These are phyloP conservation scores for Cotesia typhae DNA, from an alignment of 1,140 invertebrate genomes.

Conservation along the genomic window DNA sequence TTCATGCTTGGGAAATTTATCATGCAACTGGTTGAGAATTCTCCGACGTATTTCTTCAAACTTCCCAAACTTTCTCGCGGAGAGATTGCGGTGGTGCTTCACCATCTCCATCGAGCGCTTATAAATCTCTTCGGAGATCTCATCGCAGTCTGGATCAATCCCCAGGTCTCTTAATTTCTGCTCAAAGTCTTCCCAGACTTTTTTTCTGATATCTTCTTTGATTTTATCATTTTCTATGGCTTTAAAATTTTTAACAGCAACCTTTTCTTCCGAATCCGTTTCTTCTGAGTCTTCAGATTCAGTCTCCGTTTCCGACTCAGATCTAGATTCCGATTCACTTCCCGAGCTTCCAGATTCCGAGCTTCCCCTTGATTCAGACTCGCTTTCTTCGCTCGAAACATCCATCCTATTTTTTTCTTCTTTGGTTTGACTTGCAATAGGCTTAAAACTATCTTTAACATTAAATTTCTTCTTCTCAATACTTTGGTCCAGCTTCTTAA, in stretches of 20 bases:
- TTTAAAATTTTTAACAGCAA: background rate
- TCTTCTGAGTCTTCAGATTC: background rate
- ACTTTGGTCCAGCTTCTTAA: too few relatives aligned
- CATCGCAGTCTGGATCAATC: slow-evolving; percentile 68
- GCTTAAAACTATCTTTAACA: background rate
- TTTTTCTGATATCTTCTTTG: slow-evolving; percentile 43
- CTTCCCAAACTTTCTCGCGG: slow-evolving; percentile 64
- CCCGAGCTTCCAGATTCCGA: slow-evolving; percentile 20
- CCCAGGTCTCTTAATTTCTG: slow-evolving; percentile 65
- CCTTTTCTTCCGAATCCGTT: background rate
- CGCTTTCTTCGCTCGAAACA: background rate
- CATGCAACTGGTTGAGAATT: slow-evolving; percentile 64
- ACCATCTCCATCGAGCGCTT: slow-evolving; percentile 65
- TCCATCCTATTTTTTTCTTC: slow-evolving; percentile 3
- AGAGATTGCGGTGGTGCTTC: slow-evolving; percentile 65
- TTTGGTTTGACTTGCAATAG: background rate
- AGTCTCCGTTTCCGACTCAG: slow-evolving; percentile 33
- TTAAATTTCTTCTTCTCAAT: background rate
- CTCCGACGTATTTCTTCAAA: slow-evolving; percentile 65
- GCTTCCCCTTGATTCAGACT: background rate
- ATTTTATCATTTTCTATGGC: background rate
- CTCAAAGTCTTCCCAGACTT: slow-evolving; percentile 50
- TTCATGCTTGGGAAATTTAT: slow-evolving; percentile 50
- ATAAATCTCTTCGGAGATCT: slow-evolving; percentile 64
- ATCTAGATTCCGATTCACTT: slow-evolving; percentile 34